Evolutionary conservation across 2,113 vertebrate genomes (phyloP), one percentile per base, ranked within the genome.

Genomic region (Ploceus nigricollis): DNA sequence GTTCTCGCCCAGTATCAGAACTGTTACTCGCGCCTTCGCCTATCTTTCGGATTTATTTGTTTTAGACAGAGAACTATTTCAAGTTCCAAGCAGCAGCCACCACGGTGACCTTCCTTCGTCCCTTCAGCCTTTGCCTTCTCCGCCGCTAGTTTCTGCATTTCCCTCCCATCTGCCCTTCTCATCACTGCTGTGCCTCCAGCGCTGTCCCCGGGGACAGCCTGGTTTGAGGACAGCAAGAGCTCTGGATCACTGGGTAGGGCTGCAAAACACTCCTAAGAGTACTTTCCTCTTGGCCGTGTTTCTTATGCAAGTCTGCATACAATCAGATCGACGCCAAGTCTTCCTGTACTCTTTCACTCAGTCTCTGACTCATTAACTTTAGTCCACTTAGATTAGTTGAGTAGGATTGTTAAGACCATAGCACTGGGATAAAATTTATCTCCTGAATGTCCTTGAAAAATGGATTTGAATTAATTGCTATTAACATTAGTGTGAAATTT

Each of bases 361-460:
- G 66, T 20, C 70, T 12, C 42, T 96, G 76, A 93, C 78, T 96
- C 87, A 94, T 87, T 96, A 93, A 95, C 84, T 76, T 37, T 11
- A 37, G 51, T 71, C 91, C 77, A 60, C 61, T 72, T 50, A 69
- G 33, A 44, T 70, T 45, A 89, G 25, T 50, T 63, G n/a, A 23
- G 57, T 4, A 56, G 57, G 37, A 45, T 39, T 61, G n/a, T 9
- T 2, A 22, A 66, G 39, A n/a, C 50, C 35, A 5, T 5, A 33
- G 56, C 63, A 22, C 24, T 2, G 24, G 58, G 9, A 35, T 72
- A 40, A 70, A 85, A 24, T 31, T 81, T 58, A 58, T 54, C 54
- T 80, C 58, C 65, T 27, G 48, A 40, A 65, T 1, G 15, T 33
- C 77, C 48, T 82, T 61, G 18, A 66, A 28, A 73, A 57, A 42